A percentile compares a stretch with the other conserved stretches of the same genome.
These are phyloP conservation scores for Digitonthophagus gazella DNA, from an alignment of 2,888 invertebrate genomes.

Conservation along the genomic window DNA sequence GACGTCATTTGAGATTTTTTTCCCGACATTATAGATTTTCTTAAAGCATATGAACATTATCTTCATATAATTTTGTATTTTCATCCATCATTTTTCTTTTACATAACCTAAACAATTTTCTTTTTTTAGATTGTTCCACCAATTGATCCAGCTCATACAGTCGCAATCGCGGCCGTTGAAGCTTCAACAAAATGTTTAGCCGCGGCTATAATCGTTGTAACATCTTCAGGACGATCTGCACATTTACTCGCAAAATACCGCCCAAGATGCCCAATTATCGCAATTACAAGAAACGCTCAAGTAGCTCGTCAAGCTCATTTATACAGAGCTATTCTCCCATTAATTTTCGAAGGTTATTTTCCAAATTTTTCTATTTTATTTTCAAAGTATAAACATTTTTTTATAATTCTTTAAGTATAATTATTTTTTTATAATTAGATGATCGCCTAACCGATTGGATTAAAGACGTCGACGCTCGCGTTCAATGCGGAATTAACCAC, in stretches of 20 bases:
- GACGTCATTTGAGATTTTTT: too few species aligned
- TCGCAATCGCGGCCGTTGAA: constrained; percentile 92
- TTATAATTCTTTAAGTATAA: too few species aligned
- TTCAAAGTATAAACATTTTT: too few species aligned
- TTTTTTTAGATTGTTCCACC: constrained; percentile 60
- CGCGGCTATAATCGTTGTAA: constrained; percentile 84
- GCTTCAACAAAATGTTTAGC: constrained; percentile 88
- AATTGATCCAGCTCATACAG: constrained; percentile 84
- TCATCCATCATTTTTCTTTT: too few species aligned
- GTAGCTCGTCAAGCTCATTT: constrained; percentile 90
- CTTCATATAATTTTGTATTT: too few species aligned
- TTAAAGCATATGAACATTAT: too few species aligned
- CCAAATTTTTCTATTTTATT: not conserved
- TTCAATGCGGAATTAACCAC: constrained; percentile 78
- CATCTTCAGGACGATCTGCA: constrained; percentile 82
- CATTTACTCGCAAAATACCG: constrained; percentile 90
- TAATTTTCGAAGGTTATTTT: constrained; percentile 73
- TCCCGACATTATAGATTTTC: too few species aligned
- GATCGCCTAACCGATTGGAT: constrained; percentile 75
- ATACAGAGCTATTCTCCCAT: constrained; percentile 85
- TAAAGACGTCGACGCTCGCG: constrained; percentile 86
- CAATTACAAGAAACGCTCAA: constrained; percentile 80
- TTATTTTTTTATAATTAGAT: constrained; percentile 55
- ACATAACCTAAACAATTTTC: too few species aligned
- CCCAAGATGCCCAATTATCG: constrained; percentile 91